Percentiles rank a stretch among this genome's conserved stretches.
Conservation (phyloP, 2,113 vertebrate genomes). For the Gymnorhina tibicen region DNA sequence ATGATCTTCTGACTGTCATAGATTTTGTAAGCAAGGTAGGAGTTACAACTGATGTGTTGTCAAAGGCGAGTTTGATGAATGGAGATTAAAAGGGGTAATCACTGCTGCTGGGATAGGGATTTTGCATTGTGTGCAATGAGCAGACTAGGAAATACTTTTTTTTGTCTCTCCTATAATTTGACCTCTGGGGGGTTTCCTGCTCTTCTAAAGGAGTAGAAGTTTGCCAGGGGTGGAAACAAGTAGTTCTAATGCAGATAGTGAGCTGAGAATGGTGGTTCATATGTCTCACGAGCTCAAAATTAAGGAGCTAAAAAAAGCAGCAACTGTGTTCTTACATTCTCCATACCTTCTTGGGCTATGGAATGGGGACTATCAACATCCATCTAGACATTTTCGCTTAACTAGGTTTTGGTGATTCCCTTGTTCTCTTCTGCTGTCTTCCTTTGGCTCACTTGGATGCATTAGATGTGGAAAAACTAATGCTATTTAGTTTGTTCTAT, state of each 20-base stretch:
- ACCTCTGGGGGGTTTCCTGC: not conserved
- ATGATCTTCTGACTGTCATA: not conserved
- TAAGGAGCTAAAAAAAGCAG: not conserved
- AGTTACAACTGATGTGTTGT: not conserved
- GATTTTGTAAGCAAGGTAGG: not conserved
- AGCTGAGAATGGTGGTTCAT: not conserved
- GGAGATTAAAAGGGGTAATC: not conserved
- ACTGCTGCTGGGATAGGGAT: not conserved
- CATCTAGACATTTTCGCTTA: not conserved
- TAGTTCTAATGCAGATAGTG: not conserved
- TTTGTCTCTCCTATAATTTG: not conserved
- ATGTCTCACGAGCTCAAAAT: not conserved
- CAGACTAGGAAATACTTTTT: not conserved
- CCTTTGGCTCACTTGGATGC: not conserved
- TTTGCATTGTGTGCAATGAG: not conserved
- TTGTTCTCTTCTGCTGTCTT: not conserved
- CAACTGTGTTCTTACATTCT: not conserved
- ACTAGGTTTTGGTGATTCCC: not conserved
- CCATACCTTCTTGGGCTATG: accelerated
- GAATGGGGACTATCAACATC: not conserved
- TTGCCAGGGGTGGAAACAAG: not conserved
- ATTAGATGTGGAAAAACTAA: not conserved
- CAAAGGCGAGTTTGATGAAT: not conserved
- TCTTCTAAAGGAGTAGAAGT: not conserved
- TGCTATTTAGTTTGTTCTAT: not conserved